Evolutionary conservation across 2,888 invertebrate genomes (phyloP).

Genomic region (Aspidapion aeneum): DNA sequence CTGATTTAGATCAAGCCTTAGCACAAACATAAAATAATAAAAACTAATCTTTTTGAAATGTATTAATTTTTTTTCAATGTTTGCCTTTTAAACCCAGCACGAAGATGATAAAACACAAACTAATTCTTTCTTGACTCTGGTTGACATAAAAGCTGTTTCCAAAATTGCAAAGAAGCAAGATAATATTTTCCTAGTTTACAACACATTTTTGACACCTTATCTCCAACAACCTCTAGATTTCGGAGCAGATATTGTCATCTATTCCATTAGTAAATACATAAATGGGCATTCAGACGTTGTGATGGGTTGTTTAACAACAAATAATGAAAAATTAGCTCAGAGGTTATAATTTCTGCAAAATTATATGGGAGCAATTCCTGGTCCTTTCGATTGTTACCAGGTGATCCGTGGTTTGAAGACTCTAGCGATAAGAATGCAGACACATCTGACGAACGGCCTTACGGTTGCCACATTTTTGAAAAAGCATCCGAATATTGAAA

Average conservation of each 20-base stretch:
- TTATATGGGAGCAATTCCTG: constrained; percentile 90
- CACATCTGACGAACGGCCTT: constrained; percentile 77
- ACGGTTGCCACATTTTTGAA: constrained; percentile 79
- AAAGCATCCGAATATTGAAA: constrained; percentile 71
- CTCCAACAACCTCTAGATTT: constrained; percentile 86
- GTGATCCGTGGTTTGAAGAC: constrained; percentile 94
- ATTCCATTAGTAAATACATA: constrained; percentile 96
- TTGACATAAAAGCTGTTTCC: constrained; percentile 73
- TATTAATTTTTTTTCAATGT: no score
- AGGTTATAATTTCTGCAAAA: constrained; percentile 84
- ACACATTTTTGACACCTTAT: constrained; percentile 90
- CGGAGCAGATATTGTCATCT: constrained; percentile 88
- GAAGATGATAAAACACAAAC: constrained; percentile 90
- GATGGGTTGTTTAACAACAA: constrained; percentile 87
- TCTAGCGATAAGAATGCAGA: constrained; percentile 85
- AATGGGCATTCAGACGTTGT: constrained; percentile 97
- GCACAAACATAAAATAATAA: neutral
- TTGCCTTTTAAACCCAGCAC: constrained; percentile 83
- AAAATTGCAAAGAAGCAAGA: constrained; percentile 58
- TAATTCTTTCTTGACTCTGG: constrained; percentile 90
- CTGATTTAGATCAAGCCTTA: constrained; percentile 81
- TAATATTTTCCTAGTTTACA: constrained; percentile 81
- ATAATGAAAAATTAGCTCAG: constrained; percentile 65
- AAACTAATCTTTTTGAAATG: neutral
- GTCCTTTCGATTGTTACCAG: constrained; percentile 94